Conservation (phyloP, 2,888 invertebrate genomes). For the Ptilodon capucinus region DNA sequence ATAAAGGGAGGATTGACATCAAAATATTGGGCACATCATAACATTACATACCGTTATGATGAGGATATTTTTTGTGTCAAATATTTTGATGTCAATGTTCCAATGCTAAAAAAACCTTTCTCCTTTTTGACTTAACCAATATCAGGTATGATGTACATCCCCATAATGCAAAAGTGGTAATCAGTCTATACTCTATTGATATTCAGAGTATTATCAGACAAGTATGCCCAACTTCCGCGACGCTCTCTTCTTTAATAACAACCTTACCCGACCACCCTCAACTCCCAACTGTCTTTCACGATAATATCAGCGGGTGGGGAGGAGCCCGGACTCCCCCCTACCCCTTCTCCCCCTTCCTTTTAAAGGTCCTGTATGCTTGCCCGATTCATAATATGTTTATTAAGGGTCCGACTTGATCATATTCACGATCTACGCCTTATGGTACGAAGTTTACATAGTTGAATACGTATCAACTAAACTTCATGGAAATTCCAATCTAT, state of each 20-base stretch:
- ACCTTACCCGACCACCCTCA: slow-evolving; percentile 17
- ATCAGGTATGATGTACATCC: too few species aligned
- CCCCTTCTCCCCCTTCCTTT: slow-evolving; percentile 27
- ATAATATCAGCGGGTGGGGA: slow-evolving; percentile 31
- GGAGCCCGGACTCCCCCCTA: too few species aligned
- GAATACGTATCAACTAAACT: too few species aligned
- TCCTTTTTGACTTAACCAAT: too few species aligned
- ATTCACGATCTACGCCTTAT: slow-evolving; percentile 26
- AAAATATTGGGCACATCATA: too few species aligned
- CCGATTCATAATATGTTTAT: slow-evolving; percentile 68
- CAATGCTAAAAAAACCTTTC: too few species aligned
- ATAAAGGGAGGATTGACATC: too few species aligned
- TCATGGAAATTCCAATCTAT: too few species aligned
- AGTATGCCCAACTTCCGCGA: slow-evolving; percentile 12
- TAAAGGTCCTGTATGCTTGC: slow-evolving; percentile 41
- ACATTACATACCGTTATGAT: too few species aligned
- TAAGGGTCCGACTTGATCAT: slow-evolving; percentile 51
- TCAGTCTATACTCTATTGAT: not conserved
- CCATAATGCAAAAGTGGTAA: not conserved
- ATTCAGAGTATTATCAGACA: not conserved
- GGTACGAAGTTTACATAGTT: too few species aligned
- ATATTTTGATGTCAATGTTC: too few species aligned
- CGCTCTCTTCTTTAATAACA: not conserved
- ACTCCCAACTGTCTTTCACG: slow-evolving; percentile 32
- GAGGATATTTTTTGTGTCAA: too few species aligned